Base-by-base conservation (phyloP, 1,140 invertebrate species). In the Trichogramma pretiosum region DNA sequence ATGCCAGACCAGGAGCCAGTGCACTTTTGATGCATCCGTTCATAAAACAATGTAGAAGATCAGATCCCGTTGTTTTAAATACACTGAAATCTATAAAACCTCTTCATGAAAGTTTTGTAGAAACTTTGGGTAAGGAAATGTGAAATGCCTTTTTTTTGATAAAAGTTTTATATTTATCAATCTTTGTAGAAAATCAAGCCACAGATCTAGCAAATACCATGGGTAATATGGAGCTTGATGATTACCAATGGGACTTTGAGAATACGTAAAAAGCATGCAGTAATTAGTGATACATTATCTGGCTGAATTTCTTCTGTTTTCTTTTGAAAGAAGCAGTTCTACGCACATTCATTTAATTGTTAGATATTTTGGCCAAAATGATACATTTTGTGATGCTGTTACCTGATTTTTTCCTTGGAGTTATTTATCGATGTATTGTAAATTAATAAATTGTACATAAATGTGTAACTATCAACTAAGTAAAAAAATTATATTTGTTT, bases 1-100 rank as follows among this genome's bases (percentile, higher is more conserved):
- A 64, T 7, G 70, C 76, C 52, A 72, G 86, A 52, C 85, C 83
- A 45, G 72, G 74, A 22, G 73, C 80, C n/a, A 61, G 64, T 2
- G 77, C 83, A 55, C 63, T 90, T 32, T 63, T 87, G 16, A 76
- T 69, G 41, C 87, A 92, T 63, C 68, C 77, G 8, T 89, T 89
- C 66, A 84, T 90, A 57, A 89, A 87, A 64, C 78, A 82, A 50
- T 73, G 70, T 36, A 61, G 57, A 37, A 70, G 56, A 54, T 55
- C 61, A 47, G 58, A 64, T 13, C 48, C 59, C 38, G 59, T 61
- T 28, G 56, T 79, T 35, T 64, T 68, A 1, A 70, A 74, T 45
- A 63, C 77, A 45, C 57, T 80, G 23, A 70, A 75, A 42, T 71
- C 69, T 47, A 74, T 76, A 16, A 65, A 72, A 49, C 73, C 76